phyloP scores from a whole-genome alignment of 2,888 invertebrate species.

The Onthophagus sagittarius region DNA sequence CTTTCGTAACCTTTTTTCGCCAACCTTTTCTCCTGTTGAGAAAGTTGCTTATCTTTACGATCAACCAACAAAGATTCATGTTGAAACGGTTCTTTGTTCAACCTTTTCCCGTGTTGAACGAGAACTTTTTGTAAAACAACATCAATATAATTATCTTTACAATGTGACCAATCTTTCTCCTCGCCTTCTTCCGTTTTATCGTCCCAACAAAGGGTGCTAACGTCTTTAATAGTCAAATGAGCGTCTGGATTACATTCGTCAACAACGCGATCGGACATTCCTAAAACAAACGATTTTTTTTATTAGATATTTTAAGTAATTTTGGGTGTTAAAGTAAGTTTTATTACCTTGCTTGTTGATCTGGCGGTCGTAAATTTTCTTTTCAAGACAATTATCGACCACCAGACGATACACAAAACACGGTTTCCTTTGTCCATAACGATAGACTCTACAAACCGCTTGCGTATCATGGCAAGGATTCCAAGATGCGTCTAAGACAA shows the following conservation, averaged over 20 bases:
- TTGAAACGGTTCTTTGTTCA: conserved; percentile 86
- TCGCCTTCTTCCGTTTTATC: conserved; percentile 80
- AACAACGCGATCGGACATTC: conserved; percentile 94
- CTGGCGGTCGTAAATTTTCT: conserved; percentile 97
- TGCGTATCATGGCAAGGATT: conserved; percentile 98
- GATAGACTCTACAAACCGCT: conserved; percentile 94
- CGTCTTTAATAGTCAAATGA: conserved; percentile 83
- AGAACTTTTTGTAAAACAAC: conserved; percentile 74
- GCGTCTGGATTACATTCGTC: conserved; percentile 98
- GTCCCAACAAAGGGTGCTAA: conserved; percentile 85
- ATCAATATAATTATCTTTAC: conserved; percentile 74
- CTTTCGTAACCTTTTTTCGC: conserved; percentile 92
- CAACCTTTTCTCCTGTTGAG: conserved; percentile 87
- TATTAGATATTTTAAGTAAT: neutral
- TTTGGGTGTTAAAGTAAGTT: neutral
- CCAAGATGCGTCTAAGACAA: conserved; percentile 98
- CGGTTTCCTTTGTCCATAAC: conserved; percentile 91
- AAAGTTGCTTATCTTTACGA: conserved; percentile 90
- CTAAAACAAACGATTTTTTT: conserved; percentile 31
- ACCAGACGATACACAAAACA: conserved; percentile 96
- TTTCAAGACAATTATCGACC: conserved; percentile 94
- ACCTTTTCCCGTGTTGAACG: conserved; percentile 57
- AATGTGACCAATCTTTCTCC: conserved; percentile 67
- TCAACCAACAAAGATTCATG: conserved; percentile 94
- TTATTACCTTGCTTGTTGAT: conserved; percentile 93